Percentiles rank a stretch among this genome's conserved stretches.
phyloP scores from a whole-genome alignment of 2,113 vertebrate species.

The Cinclus mexicanus region DNA sequence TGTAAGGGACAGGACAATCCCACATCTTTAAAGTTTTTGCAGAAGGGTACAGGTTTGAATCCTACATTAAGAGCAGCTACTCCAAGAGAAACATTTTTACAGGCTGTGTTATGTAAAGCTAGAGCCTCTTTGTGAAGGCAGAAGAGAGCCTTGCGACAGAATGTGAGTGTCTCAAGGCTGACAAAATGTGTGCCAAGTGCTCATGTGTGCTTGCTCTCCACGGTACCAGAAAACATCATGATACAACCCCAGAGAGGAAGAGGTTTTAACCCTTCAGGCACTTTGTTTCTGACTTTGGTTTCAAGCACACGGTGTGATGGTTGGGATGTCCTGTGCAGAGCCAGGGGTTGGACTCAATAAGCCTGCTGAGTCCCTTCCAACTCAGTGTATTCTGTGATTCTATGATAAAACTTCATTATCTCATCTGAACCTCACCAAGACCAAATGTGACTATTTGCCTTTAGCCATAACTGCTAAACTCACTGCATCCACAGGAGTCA shows the following conservation, averaged over 20 bases:
- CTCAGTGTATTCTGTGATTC: not conserved
- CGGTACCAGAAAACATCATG: not conserved
- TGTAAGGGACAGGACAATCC: not conserved
- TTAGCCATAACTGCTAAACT: not conserved
- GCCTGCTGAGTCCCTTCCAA: not conserved
- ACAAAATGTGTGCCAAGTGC: not conserved
- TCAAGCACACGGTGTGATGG: not conserved
- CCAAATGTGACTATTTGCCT: not conserved
- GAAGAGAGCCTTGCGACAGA: not conserved
- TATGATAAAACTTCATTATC: not conserved
- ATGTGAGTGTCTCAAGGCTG: not conserved
- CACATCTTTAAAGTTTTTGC: not conserved
- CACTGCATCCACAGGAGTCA: not conserved
- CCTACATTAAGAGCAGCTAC: not conserved
- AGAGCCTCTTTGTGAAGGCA: not conserved
- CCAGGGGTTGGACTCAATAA: not conserved
- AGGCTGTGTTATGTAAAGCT: not conserved
- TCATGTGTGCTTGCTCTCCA: not conserved
- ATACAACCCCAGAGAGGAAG: not conserved
- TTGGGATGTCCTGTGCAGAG: not conserved
- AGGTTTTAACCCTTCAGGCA: not conserved
- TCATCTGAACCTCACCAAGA: not conserved
- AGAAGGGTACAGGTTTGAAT: not conserved
- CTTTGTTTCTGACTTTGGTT: not conserved
- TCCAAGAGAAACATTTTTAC: not conserved